Evolutionary conservation across 1,140 invertebrate genomes (phyloP).

Genomic region (Drosophila ohnishii): DNA sequence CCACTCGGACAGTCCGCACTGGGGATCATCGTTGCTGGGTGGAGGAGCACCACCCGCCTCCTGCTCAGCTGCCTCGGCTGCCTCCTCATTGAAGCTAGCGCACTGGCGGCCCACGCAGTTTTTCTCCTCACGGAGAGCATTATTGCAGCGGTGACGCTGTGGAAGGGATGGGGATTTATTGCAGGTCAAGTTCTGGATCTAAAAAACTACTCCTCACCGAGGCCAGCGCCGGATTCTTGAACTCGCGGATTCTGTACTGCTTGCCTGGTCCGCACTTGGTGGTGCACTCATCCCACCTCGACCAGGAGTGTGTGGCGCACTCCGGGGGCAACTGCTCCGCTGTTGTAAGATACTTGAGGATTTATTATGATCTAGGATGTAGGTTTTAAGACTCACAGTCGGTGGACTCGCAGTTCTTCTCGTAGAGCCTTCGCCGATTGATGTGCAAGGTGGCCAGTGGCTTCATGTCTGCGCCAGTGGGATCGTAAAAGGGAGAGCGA

Average conservation of each 20-base stretch:
- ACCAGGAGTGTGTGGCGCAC: slow-evolving; percentile 90
- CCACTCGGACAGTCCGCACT: slow-evolving; percentile 89
- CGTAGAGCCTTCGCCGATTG: slow-evolving; percentile 92
- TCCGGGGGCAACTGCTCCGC: slow-evolving; percentile 82
- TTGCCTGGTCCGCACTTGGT: slow-evolving; percentile 90
- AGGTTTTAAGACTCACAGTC: slow-evolving; percentile 46
- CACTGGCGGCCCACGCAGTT: slow-evolving; percentile 84
- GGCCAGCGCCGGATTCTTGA: slow-evolving; percentile 84
- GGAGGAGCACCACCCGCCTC: slow-evolving; percentile 29
- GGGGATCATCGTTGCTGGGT: slow-evolving; percentile 59
- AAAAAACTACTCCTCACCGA: slow-evolving; percentile 49
- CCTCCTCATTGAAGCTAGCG: slow-evolving; percentile 83
- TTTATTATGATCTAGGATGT: not conserved
- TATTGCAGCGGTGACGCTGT: slow-evolving; percentile 84
- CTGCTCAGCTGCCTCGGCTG: slow-evolving; percentile 32
- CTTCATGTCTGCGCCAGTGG: slow-evolving; percentile 91
- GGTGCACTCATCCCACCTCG: slow-evolving; percentile 90
- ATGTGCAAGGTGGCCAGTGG: slow-evolving; percentile 93
- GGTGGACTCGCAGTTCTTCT: slow-evolving; percentile 89
- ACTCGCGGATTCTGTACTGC: slow-evolving; percentile 87
- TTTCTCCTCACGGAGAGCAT: slow-evolving; percentile 84
- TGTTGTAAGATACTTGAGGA: not conserved
- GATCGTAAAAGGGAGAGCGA: slow-evolving; percentile 95
- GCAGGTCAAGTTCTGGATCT: not conserved
- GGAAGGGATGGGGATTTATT: fast-evolving